These are phyloP conservation scores for Heterodera filipjevi DNA, from an alignment of 2,888 invertebrate species.

Conservation along the genomic window DNA sequence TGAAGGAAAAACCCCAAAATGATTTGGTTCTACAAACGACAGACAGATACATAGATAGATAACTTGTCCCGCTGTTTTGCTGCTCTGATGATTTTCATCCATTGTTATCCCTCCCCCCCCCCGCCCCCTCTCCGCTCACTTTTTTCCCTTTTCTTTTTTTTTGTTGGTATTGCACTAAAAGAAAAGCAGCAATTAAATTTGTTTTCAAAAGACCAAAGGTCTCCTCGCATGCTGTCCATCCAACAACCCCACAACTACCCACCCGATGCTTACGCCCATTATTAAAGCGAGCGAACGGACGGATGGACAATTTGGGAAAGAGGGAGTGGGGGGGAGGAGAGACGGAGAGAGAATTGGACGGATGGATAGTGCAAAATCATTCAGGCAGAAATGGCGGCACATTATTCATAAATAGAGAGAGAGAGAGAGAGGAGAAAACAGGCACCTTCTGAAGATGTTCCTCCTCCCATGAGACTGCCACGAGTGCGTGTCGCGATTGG, in stretches of 20 bases:
- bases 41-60: no score
- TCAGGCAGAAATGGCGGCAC: no score
- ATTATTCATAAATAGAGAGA: neutral
- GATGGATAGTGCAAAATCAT: no score
- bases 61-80: no score
- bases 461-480: constrained; percentile 32
- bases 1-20: neutral
- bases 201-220: constrained; percentile 12
- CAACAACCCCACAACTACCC: neutral
- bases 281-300: neutral
- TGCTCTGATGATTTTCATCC: neutral
- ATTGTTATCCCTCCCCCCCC: constrained; percentile 6
- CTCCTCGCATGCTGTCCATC: neutral
- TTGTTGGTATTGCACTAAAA: constrained; percentile 1
- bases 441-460: neutral
- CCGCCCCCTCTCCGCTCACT: neutral
- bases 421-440: no score
- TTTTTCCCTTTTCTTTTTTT: neutral
- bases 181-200: constrained; percentile 12
- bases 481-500: constrained; percentile 44
- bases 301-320: neutral
- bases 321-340: neutral
- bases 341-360: neutral
- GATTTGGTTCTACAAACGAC: no score
- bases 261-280: neutral